Conservation (phyloP, 2,113 vertebrate species). For the Phocoena sinus region DNA sequence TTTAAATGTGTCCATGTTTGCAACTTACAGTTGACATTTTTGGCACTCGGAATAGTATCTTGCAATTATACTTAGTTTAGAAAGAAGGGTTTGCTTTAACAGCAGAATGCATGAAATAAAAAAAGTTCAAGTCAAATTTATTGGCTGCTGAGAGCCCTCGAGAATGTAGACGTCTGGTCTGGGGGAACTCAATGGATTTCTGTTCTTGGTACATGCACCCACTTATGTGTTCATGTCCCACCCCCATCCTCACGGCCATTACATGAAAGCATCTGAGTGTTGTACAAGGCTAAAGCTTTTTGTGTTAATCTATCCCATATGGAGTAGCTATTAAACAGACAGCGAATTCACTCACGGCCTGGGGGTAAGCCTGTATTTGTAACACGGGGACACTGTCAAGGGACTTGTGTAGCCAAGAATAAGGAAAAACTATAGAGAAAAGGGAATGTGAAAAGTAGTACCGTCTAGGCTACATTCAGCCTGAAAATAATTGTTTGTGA, state of each 20-base stretch:
- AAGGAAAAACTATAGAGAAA: neutral
- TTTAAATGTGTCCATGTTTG: slow-evolving; percentile 84
- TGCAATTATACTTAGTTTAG: slow-evolving; percentile 84
- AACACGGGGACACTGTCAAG: slow-evolving; percentile 13
- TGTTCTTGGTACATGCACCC: slow-evolving; percentile 70
- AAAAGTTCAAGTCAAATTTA: slow-evolving; percentile 81
- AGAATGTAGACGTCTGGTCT: slow-evolving; percentile 87
- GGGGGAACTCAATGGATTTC: slow-evolving; percentile 81
- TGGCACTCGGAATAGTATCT: slow-evolving; percentile 81
- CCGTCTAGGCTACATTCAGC: neutral
- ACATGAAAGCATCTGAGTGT: slow-evolving; percentile 68
- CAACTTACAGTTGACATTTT: slow-evolving; percentile 82
- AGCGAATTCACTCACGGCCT: slow-evolving; percentile 54
- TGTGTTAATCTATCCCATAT: slow-evolving; percentile 74
- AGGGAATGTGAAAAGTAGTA: neutral
- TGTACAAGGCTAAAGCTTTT: slow-evolving; percentile 77
- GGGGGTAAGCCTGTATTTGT: slow-evolving; percentile 41
- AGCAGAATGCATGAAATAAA: slow-evolving; percentile 82
- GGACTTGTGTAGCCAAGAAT: slow-evolving; percentile 6
- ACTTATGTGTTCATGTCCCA: neutral
- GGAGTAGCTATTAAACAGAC: slow-evolving; percentile 52
- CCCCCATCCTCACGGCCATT: slow-evolving; percentile 40
- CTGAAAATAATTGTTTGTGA: neutral
- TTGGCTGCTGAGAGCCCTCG: slow-evolving; percentile 83
- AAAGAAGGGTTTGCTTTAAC: slow-evolving; percentile 84